Evolutionary conservation across 2,888 invertebrate genomes (phyloP), one percentile per base, ranked within the genome.

Genomic region (Drosophila multiciliata): DNA sequence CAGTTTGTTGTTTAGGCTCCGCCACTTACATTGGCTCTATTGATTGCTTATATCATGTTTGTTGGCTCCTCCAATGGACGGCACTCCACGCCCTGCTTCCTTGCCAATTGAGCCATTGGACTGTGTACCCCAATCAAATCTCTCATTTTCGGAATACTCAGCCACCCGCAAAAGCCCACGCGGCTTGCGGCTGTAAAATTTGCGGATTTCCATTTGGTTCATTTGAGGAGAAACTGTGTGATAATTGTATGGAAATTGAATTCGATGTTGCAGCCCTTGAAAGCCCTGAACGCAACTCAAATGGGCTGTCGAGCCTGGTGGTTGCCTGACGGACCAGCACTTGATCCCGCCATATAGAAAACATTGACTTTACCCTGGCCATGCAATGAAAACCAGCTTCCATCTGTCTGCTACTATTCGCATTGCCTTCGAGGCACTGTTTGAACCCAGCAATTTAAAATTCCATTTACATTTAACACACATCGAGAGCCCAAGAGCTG

Each of bases 191-290:
- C 45, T 29, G 35, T 15, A 65, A 72, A 72, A 57, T 74, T 54
- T 72, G 49, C 53, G 45, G 69, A 64, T 67, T 79, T 80, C 70
- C 76, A 70, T 79, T 69, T 79, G 76, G 60, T 76, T 76, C 60
- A 76, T 74, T 79, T 82, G 66, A 74, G 76, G 70, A 67, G 75
- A 69, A 85, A 78, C 80, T 83, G 68, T 76, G 59, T 49, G 75
- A 88, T 86, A 85, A 78, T 88, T 80, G 83, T 88, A 83, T 88
- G 88, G 75, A 86, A 85, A 85, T 86, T 80, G 81, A 88, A 82
- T 87, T 85, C 73, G 57, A 72, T 75, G 80, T 32, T 17, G n/a
- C 11, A 26, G 17, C 17, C 33, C 15, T 33, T 33, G 15, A 20
- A 11, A 32, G 7, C 5, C 23, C 15, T 6, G 42, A 42, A 6